Evolutionary conservation across 1,140 invertebrate species (phyloP), one percentile per base, ranked within the genome.

Genomic region (Musca domestica): DNA sequence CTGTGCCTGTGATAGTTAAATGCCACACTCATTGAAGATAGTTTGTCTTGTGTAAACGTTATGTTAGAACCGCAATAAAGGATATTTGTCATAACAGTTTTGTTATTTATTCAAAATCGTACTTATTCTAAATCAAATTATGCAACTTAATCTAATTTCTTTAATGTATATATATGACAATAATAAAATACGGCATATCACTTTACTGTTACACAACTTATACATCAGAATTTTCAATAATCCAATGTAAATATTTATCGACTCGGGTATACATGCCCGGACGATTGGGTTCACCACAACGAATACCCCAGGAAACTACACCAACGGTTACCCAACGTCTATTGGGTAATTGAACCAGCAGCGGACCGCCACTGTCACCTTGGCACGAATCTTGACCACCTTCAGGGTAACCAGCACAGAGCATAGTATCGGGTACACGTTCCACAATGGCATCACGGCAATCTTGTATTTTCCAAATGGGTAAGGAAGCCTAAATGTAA

Each of bases 341-440:
- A 74, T 89, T 90, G 7, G 84, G 81, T 73, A 91, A 81, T 74
- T 91, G 87, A 68, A 88, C 69, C 4, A 72, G 92, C 84, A 95
- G 77, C 0, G 94, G 94, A 17, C 94, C 93, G 23, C 94, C 93
- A 27, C 90, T 93, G 80, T 95, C 92, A 30, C 92, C 92, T 85
- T 92, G 89, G 80, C 92, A 95, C 25, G 92, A 88, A 76, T 95
- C 92, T 71, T 87, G 87, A 10, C 90, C 90, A 2, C 91, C 91
- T 34, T 89, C 84, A 25, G 85, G 87, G 2, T 82, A 86, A 47
- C 89, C 92, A 15, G 92, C 92, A 72, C 92, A 94, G 19, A 94
- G 67, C 6, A 86, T 86, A 23, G 87, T 89, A 1, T 89, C 84
- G 12, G 88, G 83, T 71, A 90, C 86, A 17, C 78, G 84, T 82